phyloP scores from a whole-genome alignment of 2,888 invertebrate species.

The Dynastes hyllus region DNA sequence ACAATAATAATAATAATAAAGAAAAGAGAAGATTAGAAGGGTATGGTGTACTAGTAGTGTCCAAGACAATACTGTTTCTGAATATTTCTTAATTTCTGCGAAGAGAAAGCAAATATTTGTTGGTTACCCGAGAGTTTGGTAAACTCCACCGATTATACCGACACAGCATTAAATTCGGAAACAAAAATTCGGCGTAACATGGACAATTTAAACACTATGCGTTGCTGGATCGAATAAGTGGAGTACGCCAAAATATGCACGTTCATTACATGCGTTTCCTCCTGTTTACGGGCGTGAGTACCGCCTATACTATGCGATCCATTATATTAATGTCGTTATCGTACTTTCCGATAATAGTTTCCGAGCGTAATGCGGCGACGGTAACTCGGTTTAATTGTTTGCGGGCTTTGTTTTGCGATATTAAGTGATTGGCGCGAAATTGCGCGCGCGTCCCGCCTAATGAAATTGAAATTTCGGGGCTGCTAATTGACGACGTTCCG shows the following conservation, averaged over 20 bases:
- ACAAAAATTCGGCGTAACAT: too few relatives aligned
- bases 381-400: constrained; percentile 40
- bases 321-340: constrained; percentile 35
- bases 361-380: constrained; percentile 38
- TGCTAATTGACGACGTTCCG: constrained; percentile 9
- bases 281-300: neutral
- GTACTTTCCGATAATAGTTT: constrained; percentile 30
- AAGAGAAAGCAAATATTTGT: too few relatives aligned
- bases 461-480: constrained; percentile 33
- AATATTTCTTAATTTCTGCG: too few relatives aligned
- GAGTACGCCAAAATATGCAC: neutral
- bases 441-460: constrained; percentile 3
- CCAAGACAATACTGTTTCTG: too few relatives aligned
- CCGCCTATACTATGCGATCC: constrained; percentile 20
- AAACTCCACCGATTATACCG: too few relatives aligned
- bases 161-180: too few relatives aligned
- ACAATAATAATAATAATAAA: too few relatives aligned
- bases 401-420: constrained; percentile 35
- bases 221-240: too few relatives aligned
- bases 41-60: too few relatives aligned
- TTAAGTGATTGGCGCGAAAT: constrained; percentile 40
- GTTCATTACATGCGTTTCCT: neutral
- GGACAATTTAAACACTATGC: too few relatives aligned
- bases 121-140: too few relatives aligned
- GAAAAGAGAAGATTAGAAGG: too few relatives aligned